Percentiles rank a stretch among this genome's conserved stretches.
Conservation (phyloP, 2,888 invertebrate genomes). For the Volucella inflata region DNA sequence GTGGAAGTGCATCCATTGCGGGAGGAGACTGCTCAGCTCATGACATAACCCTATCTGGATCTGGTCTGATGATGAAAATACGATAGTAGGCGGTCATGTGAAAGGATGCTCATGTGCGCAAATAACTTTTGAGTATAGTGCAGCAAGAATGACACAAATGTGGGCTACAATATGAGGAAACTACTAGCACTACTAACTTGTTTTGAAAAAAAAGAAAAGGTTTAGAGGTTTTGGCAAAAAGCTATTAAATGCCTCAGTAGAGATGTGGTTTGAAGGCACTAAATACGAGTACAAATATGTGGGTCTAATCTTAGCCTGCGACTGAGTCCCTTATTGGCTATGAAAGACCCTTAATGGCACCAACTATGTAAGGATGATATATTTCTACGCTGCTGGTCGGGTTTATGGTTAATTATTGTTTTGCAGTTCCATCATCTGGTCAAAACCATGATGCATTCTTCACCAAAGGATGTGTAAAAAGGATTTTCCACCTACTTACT, state of each 20-base stretch:
- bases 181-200: background rate
- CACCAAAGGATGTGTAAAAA: constrained; percentile 8
- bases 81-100: background rate
- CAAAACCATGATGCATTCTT: background rate
- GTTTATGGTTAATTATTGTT: constrained; percentile 33
- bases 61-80: background rate
- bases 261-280: constrained; percentile 46
- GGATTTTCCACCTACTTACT: background rate
- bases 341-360: background rate
- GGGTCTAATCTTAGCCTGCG: too few species aligned
- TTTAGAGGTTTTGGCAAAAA: constrained; percentile 31
- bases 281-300: too few species aligned
- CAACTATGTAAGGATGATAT: background rate
- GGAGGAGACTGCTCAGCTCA: constrained; percentile 35
- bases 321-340: background rate
- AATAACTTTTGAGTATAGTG: constrained; percentile 29
- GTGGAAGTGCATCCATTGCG: constrained; percentile 7
- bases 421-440: constrained; percentile 6
- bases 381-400: constrained; percentile 1
- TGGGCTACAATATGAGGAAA: constrained; percentile 13
- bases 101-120: constrained; percentile 19
- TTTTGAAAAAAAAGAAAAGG: constrained; percentile 8
- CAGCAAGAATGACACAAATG: constrained; percentile 49
- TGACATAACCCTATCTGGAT: too few species aligned
- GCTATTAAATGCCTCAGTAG: constrained; percentile 50